Conservation (phyloP, 2,797 vertebrate genomes). For the Siniperca scherzeri region DNA sequence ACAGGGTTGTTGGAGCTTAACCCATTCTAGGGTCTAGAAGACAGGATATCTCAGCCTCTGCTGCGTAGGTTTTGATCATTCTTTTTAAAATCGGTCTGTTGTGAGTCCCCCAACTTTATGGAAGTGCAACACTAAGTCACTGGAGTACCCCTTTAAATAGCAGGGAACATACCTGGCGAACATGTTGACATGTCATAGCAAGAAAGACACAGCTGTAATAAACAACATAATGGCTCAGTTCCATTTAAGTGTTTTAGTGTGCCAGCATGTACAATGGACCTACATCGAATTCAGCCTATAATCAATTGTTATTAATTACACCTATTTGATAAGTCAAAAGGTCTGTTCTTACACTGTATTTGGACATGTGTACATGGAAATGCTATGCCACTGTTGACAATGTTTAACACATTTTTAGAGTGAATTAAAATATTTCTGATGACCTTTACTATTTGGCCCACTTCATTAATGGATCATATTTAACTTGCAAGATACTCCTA, state of each 20-base stretch:
- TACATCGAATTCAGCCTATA: neutral
- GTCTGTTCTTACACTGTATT: neutral
- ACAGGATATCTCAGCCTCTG: too few species aligned
- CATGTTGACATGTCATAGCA: neutral
- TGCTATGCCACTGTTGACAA: too few species aligned
- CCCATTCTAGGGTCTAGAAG: neutral
- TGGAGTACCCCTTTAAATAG: neutral
- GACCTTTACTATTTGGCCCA: conserved; percentile 3
- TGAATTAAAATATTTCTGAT: conserved; percentile 15
- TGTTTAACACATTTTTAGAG: conserved; percentile 1
- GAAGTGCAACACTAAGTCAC: neutral
- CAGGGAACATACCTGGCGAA: neutral
- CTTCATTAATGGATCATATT: conserved; percentile 35
- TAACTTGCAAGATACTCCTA: conserved; percentile 31
- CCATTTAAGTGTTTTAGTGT: neutral
- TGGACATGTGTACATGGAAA: neutral
- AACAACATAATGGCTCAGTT: neutral
- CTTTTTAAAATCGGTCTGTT: neutral
- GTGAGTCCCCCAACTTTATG: neutral
- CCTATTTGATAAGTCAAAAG: neutral
- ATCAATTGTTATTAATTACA: neutral
- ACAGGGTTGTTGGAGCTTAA: neutral
- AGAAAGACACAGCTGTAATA: neutral
- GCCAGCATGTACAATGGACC: neutral
- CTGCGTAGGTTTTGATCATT: neutral